Evolutionary conservation across 2,888 invertebrate species (phyloP).

Genomic region (Phyto melanocephala): DNA sequence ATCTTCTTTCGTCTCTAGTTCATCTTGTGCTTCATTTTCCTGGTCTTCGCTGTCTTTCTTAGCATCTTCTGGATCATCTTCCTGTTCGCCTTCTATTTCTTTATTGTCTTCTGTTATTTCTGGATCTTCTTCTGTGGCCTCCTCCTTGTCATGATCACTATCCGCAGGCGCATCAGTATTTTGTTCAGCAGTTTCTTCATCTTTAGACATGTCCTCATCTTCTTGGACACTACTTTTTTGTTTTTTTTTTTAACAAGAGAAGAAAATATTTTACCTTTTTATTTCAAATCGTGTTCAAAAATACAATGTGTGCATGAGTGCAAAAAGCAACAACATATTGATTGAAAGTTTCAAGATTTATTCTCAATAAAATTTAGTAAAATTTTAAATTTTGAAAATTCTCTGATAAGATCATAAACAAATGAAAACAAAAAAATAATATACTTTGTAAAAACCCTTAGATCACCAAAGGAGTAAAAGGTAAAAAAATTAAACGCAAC

Average conservation of each 20-base stretch:
- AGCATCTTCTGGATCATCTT: conserved; percentile 39
- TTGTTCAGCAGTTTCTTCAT: conserved; percentile 18
- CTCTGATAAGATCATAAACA: too few species aligned
- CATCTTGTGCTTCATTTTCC: conserved; percentile 42
- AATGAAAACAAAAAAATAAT: too few species aligned
- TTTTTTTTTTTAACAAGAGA: background rate
- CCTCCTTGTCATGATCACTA: background rate
- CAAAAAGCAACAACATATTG: too few species aligned
- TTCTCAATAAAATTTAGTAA: too few species aligned
- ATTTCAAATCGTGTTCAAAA: too few species aligned
- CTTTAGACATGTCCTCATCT: conserved; percentile 68
- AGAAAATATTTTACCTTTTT: too few species aligned
- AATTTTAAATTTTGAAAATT: too few species aligned
- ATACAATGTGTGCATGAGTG: too few species aligned
- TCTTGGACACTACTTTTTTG: conserved; percentile 68
- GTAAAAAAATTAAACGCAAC: too few species aligned
- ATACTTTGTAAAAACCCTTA: too few species aligned
- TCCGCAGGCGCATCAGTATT: background rate
- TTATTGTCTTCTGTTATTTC: conserved; percentile 26
- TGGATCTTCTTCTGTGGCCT: conserved; percentile 51
- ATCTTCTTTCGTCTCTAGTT: conserved; percentile 52
- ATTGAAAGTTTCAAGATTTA: too few species aligned
- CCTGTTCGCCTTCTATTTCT: conserved; percentile 64
- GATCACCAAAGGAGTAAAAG: too few species aligned
- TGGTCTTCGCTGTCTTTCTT: conserved; percentile 13